Evolutionary conservation across 2,113 vertebrate genomes (phyloP), one percentile per base, ranked within the genome.

Genomic region (Falcunculus frontatus): DNA sequence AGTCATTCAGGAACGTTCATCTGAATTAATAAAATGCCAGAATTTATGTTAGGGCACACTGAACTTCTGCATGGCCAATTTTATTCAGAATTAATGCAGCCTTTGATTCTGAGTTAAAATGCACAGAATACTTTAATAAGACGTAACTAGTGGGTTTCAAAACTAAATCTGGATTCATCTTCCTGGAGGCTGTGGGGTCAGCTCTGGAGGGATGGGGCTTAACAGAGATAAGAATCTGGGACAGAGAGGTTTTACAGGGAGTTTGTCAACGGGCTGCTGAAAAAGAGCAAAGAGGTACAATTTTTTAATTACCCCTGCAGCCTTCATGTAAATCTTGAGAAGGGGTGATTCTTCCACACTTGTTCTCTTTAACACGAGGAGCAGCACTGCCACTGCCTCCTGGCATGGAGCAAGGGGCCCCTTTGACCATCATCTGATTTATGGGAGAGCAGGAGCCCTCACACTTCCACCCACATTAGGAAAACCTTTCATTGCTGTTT

Each of bases 61-160:
- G 94, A 89, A 92, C 44, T 82, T 91, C 62, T 79, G 44, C 87
- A 69, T 42, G 69, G 87, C 32, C 16, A 42, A 39, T 87, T 96
- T 96, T 87, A 85, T 72, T 76, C 62, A n/a, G 81, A 96, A 93
- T 87, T 94, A 96, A 92, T 82, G 62, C 42, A 82, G 76, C 77
- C 62, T 93, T 95, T 94, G 84, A 81, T 87, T 84, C 65, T 0
- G 0, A 92, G 89, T 87, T 87, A 94, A 95, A 93, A 64, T 91
- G 84, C 64, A 81, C 60, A 72, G 76, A 93, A 78, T 50, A 90
- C 42, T 87, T 96, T 96, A 96, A 91, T 85, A 84, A 82, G 69
- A 89, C 44, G 37, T 46, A 92, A 87, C 89, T 96, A 96, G 95
- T 79, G 65, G 74, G 53, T 87, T 95, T 89, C 84, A 84, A 85